phyloP scores from a whole-genome alignment of 2,797 vertebrate species.

The Anguilla pacifica region DNA sequence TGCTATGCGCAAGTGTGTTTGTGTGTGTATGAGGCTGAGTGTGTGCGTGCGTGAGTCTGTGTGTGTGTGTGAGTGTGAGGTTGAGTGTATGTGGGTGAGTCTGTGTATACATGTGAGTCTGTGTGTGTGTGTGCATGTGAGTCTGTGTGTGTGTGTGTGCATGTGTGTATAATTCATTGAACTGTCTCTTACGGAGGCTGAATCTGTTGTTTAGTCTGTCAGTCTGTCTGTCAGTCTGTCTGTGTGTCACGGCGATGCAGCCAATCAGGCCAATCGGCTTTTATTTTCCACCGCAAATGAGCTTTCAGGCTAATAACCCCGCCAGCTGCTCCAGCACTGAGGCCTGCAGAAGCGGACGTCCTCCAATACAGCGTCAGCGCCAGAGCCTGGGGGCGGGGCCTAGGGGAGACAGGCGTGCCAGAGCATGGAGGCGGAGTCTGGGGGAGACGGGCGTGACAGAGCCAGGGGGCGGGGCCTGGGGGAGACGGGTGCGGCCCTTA shows the following conservation, averaged over 20 bases:
- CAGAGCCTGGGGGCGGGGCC: not conserved
- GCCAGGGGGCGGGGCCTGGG: too few species aligned
- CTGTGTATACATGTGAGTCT: not conserved
- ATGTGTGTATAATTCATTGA: too few species aligned
- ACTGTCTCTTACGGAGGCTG: conserved; percentile 42
- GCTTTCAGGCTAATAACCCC: conserved; percentile 52
- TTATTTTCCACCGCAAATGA: conserved; percentile 68
- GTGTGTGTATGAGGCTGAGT: not conserved
- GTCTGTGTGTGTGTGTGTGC: too few species aligned
- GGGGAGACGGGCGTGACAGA: too few species aligned
- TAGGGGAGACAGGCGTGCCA: not conserved
- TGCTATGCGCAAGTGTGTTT: too few species aligned
- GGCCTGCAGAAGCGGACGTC: too few species aligned
- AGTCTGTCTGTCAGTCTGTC: conserved; percentile 42
- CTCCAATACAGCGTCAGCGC: not conserved
- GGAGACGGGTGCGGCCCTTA: too few species aligned
- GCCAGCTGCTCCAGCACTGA: conserved; percentile 46
- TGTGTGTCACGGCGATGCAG: conserved; percentile 38
- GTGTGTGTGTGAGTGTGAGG: not conserved
- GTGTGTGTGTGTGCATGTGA: not conserved
- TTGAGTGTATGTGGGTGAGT: not conserved
- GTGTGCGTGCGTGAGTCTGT: too few species aligned
- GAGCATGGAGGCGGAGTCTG: too few species aligned
- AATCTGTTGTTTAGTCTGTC: conserved; percentile 33
- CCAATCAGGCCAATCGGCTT: conserved; percentile 62